Conservation (phyloP, 2,797 vertebrate species). For the Ciconia nigra region DNA sequence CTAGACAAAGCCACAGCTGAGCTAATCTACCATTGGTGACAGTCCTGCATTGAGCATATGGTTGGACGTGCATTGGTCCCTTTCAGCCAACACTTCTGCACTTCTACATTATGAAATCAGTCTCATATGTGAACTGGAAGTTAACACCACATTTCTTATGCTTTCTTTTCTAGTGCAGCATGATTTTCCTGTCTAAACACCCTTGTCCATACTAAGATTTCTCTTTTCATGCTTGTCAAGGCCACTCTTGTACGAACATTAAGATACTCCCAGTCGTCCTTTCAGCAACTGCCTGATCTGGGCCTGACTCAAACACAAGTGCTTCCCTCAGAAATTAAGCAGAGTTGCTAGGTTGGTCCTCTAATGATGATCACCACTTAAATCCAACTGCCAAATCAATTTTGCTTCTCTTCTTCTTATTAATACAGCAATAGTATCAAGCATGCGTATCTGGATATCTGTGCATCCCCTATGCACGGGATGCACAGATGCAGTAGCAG, state of each 20-base stretch:
- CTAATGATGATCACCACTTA: neutral
- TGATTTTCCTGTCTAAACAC: neutral
- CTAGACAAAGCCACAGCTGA: neutral
- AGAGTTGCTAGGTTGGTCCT: neutral
- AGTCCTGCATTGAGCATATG: neutral
- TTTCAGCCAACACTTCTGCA: neutral
- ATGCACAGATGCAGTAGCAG: neutral
- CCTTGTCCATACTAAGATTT: neutral
- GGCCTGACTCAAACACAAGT: neutral
- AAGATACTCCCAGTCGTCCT: neutral
- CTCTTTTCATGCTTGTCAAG: neutral
- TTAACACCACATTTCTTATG: neutral
- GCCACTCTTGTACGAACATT: neutral
- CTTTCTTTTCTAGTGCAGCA: neutral
- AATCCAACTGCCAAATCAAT: neutral
- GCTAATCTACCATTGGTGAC: neutral
- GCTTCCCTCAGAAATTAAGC: neutral
- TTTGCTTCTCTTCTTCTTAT: neutral
- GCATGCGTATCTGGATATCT: neutral
- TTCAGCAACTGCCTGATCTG: neutral
- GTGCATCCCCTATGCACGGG: accelerated
- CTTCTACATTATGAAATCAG: constrained; percentile 34
- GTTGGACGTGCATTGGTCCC: neutral
- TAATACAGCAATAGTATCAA: neutral
- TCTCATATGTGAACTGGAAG: constrained; percentile 12